Evolutionary conservation across 1,140 invertebrate species (phyloP).

Genomic region (Drosophila orena): DNA sequence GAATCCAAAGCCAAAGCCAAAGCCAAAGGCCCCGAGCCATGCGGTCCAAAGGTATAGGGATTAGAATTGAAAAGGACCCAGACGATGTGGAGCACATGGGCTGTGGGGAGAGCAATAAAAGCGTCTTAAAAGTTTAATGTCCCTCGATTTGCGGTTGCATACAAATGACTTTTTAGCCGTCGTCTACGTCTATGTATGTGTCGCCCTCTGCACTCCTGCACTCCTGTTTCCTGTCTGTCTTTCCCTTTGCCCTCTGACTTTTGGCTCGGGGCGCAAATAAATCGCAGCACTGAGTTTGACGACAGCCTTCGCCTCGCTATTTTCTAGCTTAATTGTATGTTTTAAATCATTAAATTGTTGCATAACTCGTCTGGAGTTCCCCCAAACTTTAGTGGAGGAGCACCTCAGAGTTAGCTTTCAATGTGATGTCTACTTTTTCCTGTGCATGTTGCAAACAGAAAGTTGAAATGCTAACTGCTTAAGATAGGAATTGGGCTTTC

Average conservation of each 20-base stretch:
- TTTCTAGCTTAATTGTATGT: slow-evolving; percentile 38
- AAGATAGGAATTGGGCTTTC: no score
- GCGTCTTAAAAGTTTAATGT: slow-evolving; percentile 80
- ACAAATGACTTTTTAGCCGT: slow-evolving; percentile 67
- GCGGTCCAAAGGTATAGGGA: slow-evolving; percentile 44
- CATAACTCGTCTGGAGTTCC: slow-evolving; percentile 22
- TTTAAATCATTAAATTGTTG: slow-evolving; percentile 39
- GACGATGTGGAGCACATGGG: slow-evolving; percentile 22
- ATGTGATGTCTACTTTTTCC: no score
- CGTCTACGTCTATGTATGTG: no score
- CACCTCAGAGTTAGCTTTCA: background rate
- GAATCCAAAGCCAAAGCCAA: slow-evolving; percentile 20
- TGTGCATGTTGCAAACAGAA: no score
- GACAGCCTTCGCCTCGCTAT: slow-evolving; percentile 17
- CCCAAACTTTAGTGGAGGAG: slow-evolving; percentile 7
- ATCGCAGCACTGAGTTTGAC: slow-evolving; percentile 30
- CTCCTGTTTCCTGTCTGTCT: slow-evolving; percentile 22
- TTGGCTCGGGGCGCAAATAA: slow-evolving; percentile 21
- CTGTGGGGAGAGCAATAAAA: slow-evolving; percentile 62
- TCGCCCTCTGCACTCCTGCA: background rate
- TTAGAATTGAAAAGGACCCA: slow-evolving; percentile 65
- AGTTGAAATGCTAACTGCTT: no score
- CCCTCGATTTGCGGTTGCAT: slow-evolving; percentile 67
- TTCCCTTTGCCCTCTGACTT: slow-evolving; percentile 5
- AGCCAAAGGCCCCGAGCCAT: slow-evolving; percentile 16